A percentile compares a stretch with the other conserved stretches of the same genome.
Evolutionary conservation across 2,888 invertebrate species (phyloP).

Genomic region (Neoitamus cyanurus): DNA sequence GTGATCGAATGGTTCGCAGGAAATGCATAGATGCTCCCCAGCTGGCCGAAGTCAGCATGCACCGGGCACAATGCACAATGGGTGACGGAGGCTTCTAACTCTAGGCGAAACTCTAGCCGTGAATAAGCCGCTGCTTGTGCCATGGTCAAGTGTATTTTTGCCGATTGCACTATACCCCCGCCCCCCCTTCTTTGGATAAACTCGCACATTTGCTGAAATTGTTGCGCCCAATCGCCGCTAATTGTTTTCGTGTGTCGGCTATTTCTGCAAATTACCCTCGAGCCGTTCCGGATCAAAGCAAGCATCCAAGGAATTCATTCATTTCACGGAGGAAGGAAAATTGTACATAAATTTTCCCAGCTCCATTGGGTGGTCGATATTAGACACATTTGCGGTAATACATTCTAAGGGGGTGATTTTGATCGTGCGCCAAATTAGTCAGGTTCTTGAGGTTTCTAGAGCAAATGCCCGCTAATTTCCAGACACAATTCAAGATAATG

Average conservation of each 20-base stretch:
- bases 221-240: not conserved
- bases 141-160: conserved; percentile 16
- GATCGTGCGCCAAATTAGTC: not conserved
- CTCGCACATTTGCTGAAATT: not conserved
- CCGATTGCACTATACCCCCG: not conserved
- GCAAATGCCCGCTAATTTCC: not conserved
- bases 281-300: not conserved
- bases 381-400: not conserved
- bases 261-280: not conserved
- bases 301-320: not conserved
- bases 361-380: not conserved
- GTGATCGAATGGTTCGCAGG: not conserved
- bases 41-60: not conserved
- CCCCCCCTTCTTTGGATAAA: too few species aligned
- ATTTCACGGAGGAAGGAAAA: not conserved
- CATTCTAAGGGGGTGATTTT: not conserved
- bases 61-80: not conserved
- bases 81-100: not conserved
- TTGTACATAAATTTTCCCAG: not conserved
- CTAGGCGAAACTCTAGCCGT: not conserved
- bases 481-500: not conserved
- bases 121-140: not conserved
- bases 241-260: not conserved
- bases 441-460: not conserved
- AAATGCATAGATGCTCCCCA: not conserved